Base-by-base conservation (phyloP, 2,888 invertebrate species). In the Caenorhabditis sp. region DNA sequence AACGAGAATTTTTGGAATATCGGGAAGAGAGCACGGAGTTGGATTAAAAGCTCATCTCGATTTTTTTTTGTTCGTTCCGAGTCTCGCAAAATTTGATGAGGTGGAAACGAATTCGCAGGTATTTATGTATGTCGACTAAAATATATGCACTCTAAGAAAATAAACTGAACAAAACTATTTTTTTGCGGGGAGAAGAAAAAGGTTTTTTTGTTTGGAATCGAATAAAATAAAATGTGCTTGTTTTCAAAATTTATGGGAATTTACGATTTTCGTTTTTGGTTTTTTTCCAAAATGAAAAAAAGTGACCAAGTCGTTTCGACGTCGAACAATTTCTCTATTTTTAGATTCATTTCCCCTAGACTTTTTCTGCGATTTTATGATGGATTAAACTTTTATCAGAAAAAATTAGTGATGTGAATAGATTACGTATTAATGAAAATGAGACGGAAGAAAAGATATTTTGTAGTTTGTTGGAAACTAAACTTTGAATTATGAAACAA, bases 21-120 rank as follows among this genome's bases (percentile, higher is more conserved):
- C 14, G 43, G 14, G 43, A 10, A 31, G 31, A 31, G 31, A 31
- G 31, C 31, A 31, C 31, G 31, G 31, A 43, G 43, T 43, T 43
- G 43, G 43, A 43, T 43, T 43, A 43, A 43, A 43, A 43, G 43
- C 43, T 43, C 43, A 43, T 43, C 43, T 43, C 43, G 43, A 43
- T 17, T 43, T 43, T 43, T 43, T 43, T 43, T 43, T 43, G 43
- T 43, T 43, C 43, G 17, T 43, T 10, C 3, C 14, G 43, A 17
- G 43, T 43, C 14, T 43, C 43, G 43, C n/a, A 43, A 43, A 43
- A 43, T 43, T 43, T 43, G 43, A 43, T 43, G 43, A 43, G 43
- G 43, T 43, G 43, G 43, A 43, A 43, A 43, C 43, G 43, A 43
- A 43, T 43, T 43, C 8, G 43, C 5, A 43, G 43, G 43, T 43